Percentiles rank a stretch among this genome's conserved stretches.
These are phyloP conservation scores for Brachionus paranguensis DNA, from an alignment of 1,140 invertebrate species.

Conservation along the genomic window DNA sequence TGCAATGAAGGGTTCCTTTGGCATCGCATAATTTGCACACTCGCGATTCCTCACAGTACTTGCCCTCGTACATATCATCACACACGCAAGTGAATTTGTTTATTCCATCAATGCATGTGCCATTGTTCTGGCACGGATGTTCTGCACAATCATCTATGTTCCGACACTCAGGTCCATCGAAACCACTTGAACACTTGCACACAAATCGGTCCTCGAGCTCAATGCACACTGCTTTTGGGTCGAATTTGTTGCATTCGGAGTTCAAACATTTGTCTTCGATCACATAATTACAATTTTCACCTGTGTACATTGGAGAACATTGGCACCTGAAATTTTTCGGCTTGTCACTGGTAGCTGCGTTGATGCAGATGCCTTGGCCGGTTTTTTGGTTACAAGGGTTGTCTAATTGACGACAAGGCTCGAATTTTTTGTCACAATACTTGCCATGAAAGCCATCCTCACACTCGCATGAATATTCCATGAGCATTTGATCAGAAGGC, in stretches of 20 bases:
- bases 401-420: not conserved
- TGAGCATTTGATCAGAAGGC: conserved; percentile 44
- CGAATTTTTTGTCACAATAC: conserved; percentile 66
- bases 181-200: conserved; percentile 29
- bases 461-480: conserved; percentile 35
- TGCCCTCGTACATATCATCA: not conserved
- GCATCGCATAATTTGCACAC: not conserved
- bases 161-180: not conserved
- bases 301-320: conserved; percentile 30
- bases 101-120: conserved; percentile 40
- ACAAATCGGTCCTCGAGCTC: conserved; percentile 27
- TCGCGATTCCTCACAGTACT: conserved; percentile 21
- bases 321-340: not conserved
- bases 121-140: conserved; percentile 23
- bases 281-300: conserved; percentile 18
- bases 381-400: conserved; percentile 21
- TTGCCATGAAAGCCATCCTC: conserved; percentile 57
- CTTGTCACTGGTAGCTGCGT: not conserved
- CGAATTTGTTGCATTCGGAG: conserved; percentile 1
- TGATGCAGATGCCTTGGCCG: conserved; percentile 12
- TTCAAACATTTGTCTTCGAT: conserved; percentile 15
- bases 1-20: conserved; percentile 41
- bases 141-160: conserved; percentile 31
- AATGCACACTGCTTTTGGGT: conserved; percentile 34
- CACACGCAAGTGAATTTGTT: conserved; percentile 44